phyloP scores from a whole-genome alignment of 1,140 invertebrate species.

The Spodoptera frugiperda region DNA sequence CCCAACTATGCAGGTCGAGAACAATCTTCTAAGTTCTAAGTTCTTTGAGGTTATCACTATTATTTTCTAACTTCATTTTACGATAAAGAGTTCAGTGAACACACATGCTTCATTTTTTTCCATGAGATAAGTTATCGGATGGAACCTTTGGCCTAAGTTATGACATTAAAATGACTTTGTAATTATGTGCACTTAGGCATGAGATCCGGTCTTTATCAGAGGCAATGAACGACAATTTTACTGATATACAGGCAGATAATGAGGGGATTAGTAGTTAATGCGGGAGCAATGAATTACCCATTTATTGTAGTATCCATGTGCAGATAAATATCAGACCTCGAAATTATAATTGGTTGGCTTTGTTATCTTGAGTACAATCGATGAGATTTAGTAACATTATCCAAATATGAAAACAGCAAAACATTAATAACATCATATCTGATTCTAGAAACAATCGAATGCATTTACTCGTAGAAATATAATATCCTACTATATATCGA shows the following conservation, averaged over 20 bases:
- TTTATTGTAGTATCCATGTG: conserved; percentile 4
- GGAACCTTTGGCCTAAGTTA: conserved; percentile 23
- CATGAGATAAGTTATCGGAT: background rate
- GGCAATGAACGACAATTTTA: conserved; percentile 30
- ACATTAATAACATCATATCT: no score
- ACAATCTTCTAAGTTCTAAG: background rate
- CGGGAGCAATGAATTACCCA: background rate
- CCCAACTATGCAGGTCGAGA: background rate
- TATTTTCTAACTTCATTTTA: background rate
- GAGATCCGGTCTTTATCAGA: conserved; percentile 39
- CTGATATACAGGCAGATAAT: conserved; percentile 11
- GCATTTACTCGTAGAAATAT: background rate
- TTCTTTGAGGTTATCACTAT: background rate
- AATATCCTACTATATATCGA: no score
- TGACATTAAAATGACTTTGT: conserved; percentile 37
- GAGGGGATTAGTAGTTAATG: conserved; percentile 15
- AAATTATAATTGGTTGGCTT: background rate
- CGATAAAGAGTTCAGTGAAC: conserved; percentile 17
- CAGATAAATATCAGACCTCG: background rate
- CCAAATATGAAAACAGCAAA: no score
- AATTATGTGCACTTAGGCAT: background rate
- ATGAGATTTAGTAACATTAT: no score
- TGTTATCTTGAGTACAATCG: no score
- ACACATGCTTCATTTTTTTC: background rate
- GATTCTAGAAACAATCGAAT: background rate